Conservation (phyloP, 2,888 invertebrate genomes). For the Hirtodrosophila trivittata region DNA sequence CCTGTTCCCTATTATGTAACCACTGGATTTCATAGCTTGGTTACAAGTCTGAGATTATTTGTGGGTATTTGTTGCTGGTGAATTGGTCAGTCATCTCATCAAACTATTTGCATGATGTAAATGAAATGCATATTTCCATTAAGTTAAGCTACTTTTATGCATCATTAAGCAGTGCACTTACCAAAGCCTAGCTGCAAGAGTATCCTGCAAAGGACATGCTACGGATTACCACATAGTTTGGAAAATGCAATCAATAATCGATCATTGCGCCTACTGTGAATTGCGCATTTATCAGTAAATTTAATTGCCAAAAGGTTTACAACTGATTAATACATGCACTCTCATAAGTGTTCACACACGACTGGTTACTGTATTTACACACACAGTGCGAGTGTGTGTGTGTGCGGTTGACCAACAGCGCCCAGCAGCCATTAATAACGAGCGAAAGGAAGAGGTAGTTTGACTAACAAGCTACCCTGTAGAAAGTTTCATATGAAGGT, state of each 20-base stretch:
- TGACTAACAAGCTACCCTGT: slow-evolving; percentile 27
- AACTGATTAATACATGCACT: slow-evolving; percentile 49
- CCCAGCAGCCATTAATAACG: slow-evolving; percentile 50
- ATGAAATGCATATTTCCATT: too few species aligned
- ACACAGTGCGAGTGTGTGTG: slow-evolving; percentile 20
- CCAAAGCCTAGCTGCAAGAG: too few species aligned
- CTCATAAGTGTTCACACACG: slow-evolving; percentile 6
- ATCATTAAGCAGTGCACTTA: background rate
- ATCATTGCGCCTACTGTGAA: slow-evolving; percentile 34
- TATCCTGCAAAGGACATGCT: slow-evolving; percentile 3
- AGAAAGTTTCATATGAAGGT: too few species aligned
- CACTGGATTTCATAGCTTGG: too few species aligned
- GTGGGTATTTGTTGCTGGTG: too few species aligned
- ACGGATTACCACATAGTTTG: slow-evolving; percentile 21
- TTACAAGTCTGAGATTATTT: too few species aligned
- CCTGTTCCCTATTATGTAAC: too few species aligned
- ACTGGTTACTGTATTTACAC: slow-evolving; percentile 11
- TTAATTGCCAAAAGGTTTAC: slow-evolving; percentile 55
- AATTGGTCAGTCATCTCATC: too few species aligned
- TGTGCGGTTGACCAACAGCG: slow-evolving; percentile 46
- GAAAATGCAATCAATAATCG: slow-evolving; percentile 29
- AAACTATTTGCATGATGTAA: background rate
- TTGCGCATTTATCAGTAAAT: slow-evolving; percentile 47
- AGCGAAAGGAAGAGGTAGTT: background rate
- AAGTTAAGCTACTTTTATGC: background rate